Conservation (phyloP, 2,888 invertebrate species). For the Silvanus unidentatus region DNA sequence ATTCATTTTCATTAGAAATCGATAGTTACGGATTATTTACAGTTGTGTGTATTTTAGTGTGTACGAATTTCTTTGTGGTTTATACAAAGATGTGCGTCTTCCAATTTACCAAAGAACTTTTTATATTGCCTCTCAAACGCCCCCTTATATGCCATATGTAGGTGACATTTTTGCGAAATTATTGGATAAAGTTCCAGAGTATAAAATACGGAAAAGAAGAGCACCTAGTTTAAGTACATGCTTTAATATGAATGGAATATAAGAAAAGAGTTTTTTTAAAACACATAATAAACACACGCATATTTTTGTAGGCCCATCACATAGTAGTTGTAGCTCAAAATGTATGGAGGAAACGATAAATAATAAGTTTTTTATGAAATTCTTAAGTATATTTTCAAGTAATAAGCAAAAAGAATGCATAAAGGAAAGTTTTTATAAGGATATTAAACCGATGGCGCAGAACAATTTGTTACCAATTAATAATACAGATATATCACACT, state of each 20-base stretch:
- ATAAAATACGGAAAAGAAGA: constrained; percentile 18
- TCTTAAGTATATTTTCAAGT: constrained; percentile 21
- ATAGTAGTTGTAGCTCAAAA: background rate
- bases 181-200: constrained; percentile 40
- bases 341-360: background rate
- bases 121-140: constrained; percentile 38
- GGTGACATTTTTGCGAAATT: constrained; percentile 46
- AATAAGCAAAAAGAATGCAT: background rate
- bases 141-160: constrained; percentile 48
- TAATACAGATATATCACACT: constrained; percentile 6
- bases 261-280: background rate
- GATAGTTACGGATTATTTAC: background rate
- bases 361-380: constrained; percentile 19
- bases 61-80: constrained; percentile 47
- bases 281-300: no score
- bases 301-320: constrained; percentile 1
- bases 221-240: background rate
- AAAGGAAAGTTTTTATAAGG: no score
- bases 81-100: constrained; percentile 46
- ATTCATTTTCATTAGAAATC: constrained; percentile 2
- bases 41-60: constrained; percentile 30
- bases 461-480: no score
- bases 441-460: no score
- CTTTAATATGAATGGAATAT: background rate
- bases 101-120: constrained; percentile 44